Conservation (phyloP, 2,113 vertebrate species). For the Penelope pileata region DNA sequence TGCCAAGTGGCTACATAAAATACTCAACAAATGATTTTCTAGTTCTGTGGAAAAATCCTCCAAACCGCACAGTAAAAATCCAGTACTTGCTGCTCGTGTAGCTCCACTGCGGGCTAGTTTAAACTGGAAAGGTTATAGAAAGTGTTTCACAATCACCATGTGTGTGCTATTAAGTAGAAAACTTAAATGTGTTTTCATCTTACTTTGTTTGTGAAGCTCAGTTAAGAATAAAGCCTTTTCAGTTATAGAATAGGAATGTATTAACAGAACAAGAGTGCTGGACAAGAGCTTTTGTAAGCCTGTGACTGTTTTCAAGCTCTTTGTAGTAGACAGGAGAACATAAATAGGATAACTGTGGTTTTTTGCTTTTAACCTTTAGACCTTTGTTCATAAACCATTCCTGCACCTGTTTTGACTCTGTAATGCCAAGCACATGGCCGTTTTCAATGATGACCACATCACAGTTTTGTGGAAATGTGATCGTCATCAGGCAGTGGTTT, state of each 20-base stretch:
- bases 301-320: constrained; percentile 5
- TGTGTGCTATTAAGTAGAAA: constrained; percentile 38
- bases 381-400: constrained; percentile 48
- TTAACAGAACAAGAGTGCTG: background rate
- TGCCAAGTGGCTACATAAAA: constrained; percentile 29
- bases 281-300: background rate
- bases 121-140: constrained; percentile 46
- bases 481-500: background rate
- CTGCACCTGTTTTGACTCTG: constrained; percentile 62
- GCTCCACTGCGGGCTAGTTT: constrained; percentile 23
- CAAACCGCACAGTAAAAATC: constrained; percentile 38
- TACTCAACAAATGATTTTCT: constrained; percentile 4
- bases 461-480: background rate
- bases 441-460: constrained; percentile 43
- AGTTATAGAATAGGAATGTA: constrained; percentile 16
- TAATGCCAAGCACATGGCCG: constrained; percentile 58
- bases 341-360: constrained; percentile 44
- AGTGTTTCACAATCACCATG: constrained; percentile 51
- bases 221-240: constrained; percentile 30
- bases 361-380: constrained; percentile 61
- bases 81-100: constrained; percentile 18
- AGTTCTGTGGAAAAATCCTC: constrained; percentile 55
- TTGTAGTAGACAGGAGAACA: constrained; percentile 34
- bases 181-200: constrained; percentile 52
- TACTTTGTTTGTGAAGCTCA: constrained; percentile 46